phyloP scores from a whole-genome alignment of 2,113 vertebrate species.

The Pangasianodon gigas region DNA sequence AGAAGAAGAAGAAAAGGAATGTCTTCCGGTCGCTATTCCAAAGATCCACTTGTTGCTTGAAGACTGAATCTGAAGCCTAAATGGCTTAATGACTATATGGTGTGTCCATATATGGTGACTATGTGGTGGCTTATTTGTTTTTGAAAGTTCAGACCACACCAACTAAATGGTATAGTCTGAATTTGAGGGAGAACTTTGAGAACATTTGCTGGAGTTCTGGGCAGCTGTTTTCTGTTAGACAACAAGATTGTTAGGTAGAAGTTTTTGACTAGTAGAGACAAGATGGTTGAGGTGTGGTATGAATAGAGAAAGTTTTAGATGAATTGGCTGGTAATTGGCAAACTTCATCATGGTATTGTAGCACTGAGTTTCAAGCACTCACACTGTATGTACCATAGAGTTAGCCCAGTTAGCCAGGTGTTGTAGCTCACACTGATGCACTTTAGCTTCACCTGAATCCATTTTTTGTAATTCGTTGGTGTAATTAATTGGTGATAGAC shows the following conservation, averaged over 20 bases:
- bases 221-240: neutral
- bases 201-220: neutral
- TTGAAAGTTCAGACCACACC: neutral
- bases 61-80: conserved; percentile 72
- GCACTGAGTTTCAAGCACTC: neutral
- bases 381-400: neutral
- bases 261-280: neutral
- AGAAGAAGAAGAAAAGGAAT: conserved; percentile 75
- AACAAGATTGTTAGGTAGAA: neutral
- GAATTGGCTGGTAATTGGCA: neutral
- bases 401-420: neutral
- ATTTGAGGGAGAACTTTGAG: neutral
- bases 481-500: neutral
- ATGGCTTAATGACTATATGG: neutral
- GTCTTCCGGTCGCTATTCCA: conserved; percentile 77
- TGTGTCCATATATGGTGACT: too few relatives aligned
- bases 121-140: neutral
- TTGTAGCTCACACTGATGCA: neutral
- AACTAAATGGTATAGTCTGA: neutral
- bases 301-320: neutral
- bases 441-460: conserved; percentile 10
- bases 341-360: neutral
- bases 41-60: conserved; percentile 78
- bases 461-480: neutral
- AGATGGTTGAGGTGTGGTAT: neutral